Conservation (phyloP, 2,797 vertebrate genomes). For the Rhodeus uyekii region DNA sequence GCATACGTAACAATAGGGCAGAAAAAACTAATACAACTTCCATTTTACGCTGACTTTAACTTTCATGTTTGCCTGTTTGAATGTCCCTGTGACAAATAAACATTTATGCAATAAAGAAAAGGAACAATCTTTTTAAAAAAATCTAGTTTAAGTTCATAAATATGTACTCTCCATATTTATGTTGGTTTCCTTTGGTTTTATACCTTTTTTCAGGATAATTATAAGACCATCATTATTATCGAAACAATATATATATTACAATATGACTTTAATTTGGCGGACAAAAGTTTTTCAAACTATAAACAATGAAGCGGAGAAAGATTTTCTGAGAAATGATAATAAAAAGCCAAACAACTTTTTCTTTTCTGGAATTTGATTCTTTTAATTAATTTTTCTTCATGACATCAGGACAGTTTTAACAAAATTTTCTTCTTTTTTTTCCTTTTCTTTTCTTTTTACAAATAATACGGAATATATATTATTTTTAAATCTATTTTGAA, state of each 20-base stretch:
- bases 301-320: neutral
- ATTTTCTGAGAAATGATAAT: neutral
- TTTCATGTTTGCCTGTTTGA: neutral
- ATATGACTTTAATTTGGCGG: neutral
- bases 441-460: neutral
- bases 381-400: neutral
- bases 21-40: too few species aligned
- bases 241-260: neutral
- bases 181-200: neutral
- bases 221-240: neutral
- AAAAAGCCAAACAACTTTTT: neutral
- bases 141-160: neutral
- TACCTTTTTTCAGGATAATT: neutral
- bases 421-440: neutral
- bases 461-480: neutral
- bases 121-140: neutral
- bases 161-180: neutral
- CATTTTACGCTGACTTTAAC: neutral
- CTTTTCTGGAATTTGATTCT: neutral
- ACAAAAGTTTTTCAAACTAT: neutral
- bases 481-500: neutral
- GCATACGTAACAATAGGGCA: too few species aligned
- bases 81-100: neutral
- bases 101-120: neutral
- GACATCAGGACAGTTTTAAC: neutral